phyloP scores from a whole-genome alignment of 2,888 invertebrate genomes.

The Pinctada fucata region DNA sequence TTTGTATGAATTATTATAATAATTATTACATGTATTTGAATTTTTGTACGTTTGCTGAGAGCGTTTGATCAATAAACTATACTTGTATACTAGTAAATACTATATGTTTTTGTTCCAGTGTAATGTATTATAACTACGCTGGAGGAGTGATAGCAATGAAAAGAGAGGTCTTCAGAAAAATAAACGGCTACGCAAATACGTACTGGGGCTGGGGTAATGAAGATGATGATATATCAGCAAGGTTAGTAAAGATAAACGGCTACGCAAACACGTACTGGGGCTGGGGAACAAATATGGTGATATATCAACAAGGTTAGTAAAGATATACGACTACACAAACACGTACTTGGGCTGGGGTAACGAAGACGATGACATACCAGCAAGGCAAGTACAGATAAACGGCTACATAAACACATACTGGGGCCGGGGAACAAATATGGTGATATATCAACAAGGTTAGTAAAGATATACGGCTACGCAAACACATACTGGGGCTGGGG shows the following conservation, averaged over 20 bases:
- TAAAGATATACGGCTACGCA: slow-evolving; percentile 76
- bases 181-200: slow-evolving; percentile 79
- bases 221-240: slow-evolving; percentile 74
- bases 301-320: slow-evolving; percentile 67
- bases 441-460: slow-evolving; percentile 71
- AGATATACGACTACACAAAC: slow-evolving; percentile 78
- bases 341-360: slow-evolving; percentile 77
- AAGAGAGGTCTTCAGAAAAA: slow-evolving; percentile 74
- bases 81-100: too few species aligned
- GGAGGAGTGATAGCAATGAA: slow-evolving; percentile 78
- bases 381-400: slow-evolving; percentile 70
- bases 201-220: slow-evolving; percentile 77
- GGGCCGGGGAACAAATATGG: slow-evolving; percentile 77
- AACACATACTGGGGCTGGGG: slow-evolving; percentile 78
- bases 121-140: slow-evolving; percentile 78
- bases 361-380: slow-evolving; percentile 75
- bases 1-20: too few species aligned
- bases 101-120: slow-evolving; percentile 50
- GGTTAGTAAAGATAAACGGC: slow-evolving; percentile 74
- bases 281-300: slow-evolving; percentile 76
- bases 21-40: too few species aligned
- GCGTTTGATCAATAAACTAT: too few species aligned
- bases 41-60: too few species aligned
- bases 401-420: slow-evolving; percentile 79
- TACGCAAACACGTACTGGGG: slow-evolving; percentile 79